These are phyloP conservation scores for Lepidurus packardi DNA, from an alignment of 1,140 invertebrate genomes.

Conservation along the genomic window DNA sequence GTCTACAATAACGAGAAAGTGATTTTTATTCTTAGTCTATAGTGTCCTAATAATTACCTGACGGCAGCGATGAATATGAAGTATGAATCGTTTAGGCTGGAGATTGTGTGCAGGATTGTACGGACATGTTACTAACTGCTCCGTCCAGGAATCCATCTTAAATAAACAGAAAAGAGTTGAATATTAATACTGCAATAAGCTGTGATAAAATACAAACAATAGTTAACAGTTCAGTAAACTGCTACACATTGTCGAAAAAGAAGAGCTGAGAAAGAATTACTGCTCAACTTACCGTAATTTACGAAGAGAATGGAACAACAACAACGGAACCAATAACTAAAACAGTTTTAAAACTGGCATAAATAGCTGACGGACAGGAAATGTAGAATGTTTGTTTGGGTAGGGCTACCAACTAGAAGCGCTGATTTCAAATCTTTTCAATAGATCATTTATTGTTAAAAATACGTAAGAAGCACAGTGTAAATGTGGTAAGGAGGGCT, in stretches of 20 bases:
- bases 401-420: neutral
- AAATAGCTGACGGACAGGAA: neutral
- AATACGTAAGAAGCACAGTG: no score
- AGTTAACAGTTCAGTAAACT: no score
- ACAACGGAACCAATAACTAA: no score
- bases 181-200: no score
- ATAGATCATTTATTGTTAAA: no score
- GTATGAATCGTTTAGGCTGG: neutral
- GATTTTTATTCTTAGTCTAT: neutral
- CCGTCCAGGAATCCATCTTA: neutral
- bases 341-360: neutral
- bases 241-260: no score
- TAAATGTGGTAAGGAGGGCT: no score
- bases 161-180: neutral
- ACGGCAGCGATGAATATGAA: neutral
- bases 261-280: no score
- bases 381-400: neutral
- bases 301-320: no score
- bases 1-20: neutral
- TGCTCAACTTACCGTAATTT: no score
- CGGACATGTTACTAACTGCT: neutral
- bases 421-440: neutral
- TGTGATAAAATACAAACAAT: no score
- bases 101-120: neutral
- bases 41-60: neutral